Conservation (phyloP, 2,888 invertebrate genomes). For the Spodoptera exigua region DNA sequence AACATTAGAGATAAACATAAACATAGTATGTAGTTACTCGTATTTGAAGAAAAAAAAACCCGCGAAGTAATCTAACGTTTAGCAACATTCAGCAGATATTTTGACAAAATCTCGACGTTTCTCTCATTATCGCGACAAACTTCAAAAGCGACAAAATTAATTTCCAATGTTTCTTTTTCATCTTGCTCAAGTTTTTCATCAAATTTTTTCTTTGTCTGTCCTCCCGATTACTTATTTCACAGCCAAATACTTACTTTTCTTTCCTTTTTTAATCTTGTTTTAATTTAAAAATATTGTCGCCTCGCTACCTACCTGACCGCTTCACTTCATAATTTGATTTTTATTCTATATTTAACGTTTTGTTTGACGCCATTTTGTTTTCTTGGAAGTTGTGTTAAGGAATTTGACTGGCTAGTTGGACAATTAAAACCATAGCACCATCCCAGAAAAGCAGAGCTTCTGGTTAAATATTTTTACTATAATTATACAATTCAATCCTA, state of each 20-base stretch:
- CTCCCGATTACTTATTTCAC: slow-evolving; percentile 64
- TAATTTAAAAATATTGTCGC: slow-evolving; percentile 56
- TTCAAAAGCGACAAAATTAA: slow-evolving; percentile 59
- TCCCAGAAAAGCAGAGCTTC: too few relatives aligned
- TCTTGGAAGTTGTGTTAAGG: not conserved
- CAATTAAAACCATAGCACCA: too few relatives aligned
- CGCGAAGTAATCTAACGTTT: slow-evolving; percentile 30
- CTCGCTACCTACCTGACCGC: slow-evolving; percentile 43
- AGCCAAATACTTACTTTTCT: slow-evolving; percentile 53
- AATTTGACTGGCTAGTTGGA: too few relatives aligned
- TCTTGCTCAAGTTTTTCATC: slow-evolving; percentile 58
- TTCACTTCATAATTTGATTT: slow-evolving; percentile 42
- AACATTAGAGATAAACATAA: too few relatives aligned
- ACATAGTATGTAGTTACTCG: too few relatives aligned
- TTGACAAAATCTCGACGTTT: slow-evolving; percentile 35
- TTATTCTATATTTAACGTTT: slow-evolving; percentile 35
- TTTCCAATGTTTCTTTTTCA: slow-evolving; percentile 62
- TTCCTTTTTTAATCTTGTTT: slow-evolving; percentile 56
- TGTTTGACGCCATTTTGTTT: slow-evolving; percentile 24
- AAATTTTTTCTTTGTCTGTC: slow-evolving; percentile 60
- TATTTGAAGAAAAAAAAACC: slow-evolving; percentile 1
- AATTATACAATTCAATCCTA: not conserved
- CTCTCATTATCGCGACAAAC: slow-evolving; percentile 59
- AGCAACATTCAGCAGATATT: slow-evolving; percentile 23
- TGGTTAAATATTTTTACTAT: slow-evolving; percentile 8